phyloP scores from a whole-genome alignment of 2,888 invertebrate species.

The Brachyopa scutellaris region DNA sequence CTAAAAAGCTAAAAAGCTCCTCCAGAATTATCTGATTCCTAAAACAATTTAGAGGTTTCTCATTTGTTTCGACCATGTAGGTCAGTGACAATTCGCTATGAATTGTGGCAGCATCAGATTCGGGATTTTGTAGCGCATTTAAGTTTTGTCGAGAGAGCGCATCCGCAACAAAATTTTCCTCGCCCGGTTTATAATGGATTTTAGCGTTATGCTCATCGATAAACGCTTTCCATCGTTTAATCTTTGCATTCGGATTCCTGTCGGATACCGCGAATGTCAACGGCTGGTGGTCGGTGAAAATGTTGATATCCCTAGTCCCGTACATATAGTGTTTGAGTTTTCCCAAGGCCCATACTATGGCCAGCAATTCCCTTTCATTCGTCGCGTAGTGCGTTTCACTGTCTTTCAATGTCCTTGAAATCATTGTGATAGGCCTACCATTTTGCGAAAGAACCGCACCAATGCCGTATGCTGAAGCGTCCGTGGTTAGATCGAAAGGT shows the following conservation, averaged over 20 bases:
- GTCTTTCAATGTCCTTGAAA: conserved; percentile 74
- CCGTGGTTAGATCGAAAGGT: conserved; percentile 73
- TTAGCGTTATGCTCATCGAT: conserved; percentile 42
- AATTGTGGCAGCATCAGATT: too few species aligned
- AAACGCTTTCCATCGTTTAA: conserved; percentile 57
- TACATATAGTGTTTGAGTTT: conserved; percentile 78
- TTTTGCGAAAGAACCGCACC: conserved; percentile 75
- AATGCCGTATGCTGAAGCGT: conserved; percentile 68
- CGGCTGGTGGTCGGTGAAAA: conserved; percentile 67
- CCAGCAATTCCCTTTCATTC: conserved; percentile 78
- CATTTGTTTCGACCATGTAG: neutral
- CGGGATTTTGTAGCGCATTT: neutral
- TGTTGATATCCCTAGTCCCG: conserved; percentile 73
- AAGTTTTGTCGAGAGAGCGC: conserved; percentile 7
- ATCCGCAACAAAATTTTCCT: conserved; percentile 75
- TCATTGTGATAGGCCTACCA: conserved; percentile 74
- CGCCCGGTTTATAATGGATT: conserved; percentile 79
- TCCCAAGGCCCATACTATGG: conserved; percentile 77
- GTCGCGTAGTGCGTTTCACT: conserved; percentile 70
- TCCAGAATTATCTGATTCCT: conserved; percentile 4
- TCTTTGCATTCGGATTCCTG: conserved; percentile 54
- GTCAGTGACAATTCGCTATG: neutral
- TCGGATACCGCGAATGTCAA: conserved; percentile 69
- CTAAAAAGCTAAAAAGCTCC: too few species aligned
- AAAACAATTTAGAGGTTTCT: neutral